Base-by-base conservation (phyloP, 2,888 invertebrate genomes). In the Agrypnus murinus region DNA sequence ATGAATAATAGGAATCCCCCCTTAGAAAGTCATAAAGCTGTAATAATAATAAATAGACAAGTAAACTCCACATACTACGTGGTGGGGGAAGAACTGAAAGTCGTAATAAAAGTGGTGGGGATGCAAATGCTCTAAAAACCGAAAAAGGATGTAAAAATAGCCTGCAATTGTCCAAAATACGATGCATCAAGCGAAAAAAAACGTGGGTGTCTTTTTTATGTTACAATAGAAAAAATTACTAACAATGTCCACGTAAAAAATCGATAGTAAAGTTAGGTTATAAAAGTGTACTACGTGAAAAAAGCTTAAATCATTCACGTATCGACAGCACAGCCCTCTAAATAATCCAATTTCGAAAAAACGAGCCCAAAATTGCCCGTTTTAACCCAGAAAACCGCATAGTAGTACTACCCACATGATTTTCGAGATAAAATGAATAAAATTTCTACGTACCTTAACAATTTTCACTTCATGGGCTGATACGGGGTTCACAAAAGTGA, bases 361-460 rank as follows among this genome's bases (percentile, higher is more conserved):
- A 74, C 73, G 63, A 58, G 67, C 62, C 74, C 74, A 53, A 68
- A 72, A 63, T 40, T 62, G 71, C 72, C 73, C 74, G 74, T 69
- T 80, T 80, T 78, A 45, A 48, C 64, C 64, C 67, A 45, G 62
- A 63, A 79, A 77, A 78, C 76, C 71, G 77, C 80, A 73, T 78
- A 74, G 78, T 76, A 80, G 77, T 79, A 78, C 81, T 79, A 79
- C 82, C 82, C 82, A 80, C 81, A 80, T 81, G 81, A 82, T 82
- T 84, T 85, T 84, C 84, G 81, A 80, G 81, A 82, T 85, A 85
- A 86, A 85, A 85, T 85, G 85, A 83, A 85, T 85, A 85, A 85
- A 86, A 85, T 86, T 77, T 85, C 84, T 85, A 86, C 86, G 82
- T 86, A 86, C 86, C 85, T 85, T 83, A 82, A 84, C 84, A 84